Evolutionary conservation across 1,140 invertebrate genomes (phyloP).

Genomic region (Meloidogyne chitwoodi): DNA sequence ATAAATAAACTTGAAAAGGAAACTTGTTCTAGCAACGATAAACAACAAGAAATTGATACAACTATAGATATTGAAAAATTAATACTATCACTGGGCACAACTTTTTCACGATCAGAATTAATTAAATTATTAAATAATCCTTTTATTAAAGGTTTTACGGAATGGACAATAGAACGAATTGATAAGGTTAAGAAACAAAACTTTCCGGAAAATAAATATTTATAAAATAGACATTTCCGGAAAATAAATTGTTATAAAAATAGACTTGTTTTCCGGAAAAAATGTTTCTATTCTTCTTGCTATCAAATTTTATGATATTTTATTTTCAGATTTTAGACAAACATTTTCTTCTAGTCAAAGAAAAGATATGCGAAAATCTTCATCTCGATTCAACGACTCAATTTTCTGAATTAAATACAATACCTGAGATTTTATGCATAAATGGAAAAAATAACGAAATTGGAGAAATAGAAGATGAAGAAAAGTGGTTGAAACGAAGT

Average conservation of each 20-base stretch:
- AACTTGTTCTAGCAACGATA: background rate
- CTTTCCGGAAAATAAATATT: background rate
- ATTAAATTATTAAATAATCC: background rate
- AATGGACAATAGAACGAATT: background rate
- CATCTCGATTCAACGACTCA: background rate
- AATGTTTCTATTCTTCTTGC: background rate
- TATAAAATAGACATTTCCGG: background rate
- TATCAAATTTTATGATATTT: background rate
- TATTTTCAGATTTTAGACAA: slow-evolving; percentile 5
- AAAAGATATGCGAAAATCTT: background rate
- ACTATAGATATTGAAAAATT: background rate
- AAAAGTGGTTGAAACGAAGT: background rate
- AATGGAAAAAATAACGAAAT: background rate
- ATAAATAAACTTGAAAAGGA: background rate
- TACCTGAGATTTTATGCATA: background rate
- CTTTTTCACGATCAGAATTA: background rate
- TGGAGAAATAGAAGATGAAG: background rate
- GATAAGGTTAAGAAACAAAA: background rate
- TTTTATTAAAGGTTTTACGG: background rate
- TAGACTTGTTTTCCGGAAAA: background rate
- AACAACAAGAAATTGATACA: background rate
- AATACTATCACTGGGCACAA: background rate
- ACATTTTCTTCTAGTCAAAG: background rate
- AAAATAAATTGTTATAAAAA: background rate
- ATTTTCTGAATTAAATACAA: background rate